These are phyloP conservation scores for Heliocidaris tuberculata DNA, from an alignment of 35 echinoderm and acorn worm species.

Conservation along the genomic window DNA sequence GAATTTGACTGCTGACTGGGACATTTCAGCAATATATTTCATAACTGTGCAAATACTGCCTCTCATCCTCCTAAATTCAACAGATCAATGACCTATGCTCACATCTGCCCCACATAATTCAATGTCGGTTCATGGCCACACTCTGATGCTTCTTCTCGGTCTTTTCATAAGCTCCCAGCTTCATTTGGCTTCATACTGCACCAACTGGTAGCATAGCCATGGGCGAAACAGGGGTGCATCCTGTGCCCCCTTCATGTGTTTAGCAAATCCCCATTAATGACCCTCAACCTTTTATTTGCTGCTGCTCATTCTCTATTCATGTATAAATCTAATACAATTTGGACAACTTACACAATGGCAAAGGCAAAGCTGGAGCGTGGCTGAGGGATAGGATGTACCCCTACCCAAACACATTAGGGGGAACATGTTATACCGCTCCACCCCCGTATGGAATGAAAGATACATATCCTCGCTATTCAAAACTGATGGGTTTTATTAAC, in stretches of 20 bases:
- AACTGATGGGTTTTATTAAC: neutral
- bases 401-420: too few relatives aligned
- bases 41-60: neutral
- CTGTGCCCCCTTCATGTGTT: neutral
- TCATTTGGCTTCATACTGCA: neutral
- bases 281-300: neutral
- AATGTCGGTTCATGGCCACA: slow-evolving; percentile 27
- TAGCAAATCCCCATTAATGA: neutral
- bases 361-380: neutral
- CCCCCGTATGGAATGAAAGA: neutral
- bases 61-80: neutral
- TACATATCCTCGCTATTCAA: neutral
- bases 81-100: slow-evolving; percentile 13
- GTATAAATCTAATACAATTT: neutral
- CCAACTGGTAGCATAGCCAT: neutral
- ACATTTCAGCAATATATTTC: neutral
- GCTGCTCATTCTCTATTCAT: neutral
- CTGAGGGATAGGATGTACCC: neutral
- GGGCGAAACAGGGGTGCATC: neutral
- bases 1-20: neutral
- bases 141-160: neutral
- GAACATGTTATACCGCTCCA: neutral
- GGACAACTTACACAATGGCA: neutral
- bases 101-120: slow-evolving; percentile 32
- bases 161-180: neutral